phyloP scores from a whole-genome alignment of 2,113 vertebrate genomes.

The Indri indri region DNA sequence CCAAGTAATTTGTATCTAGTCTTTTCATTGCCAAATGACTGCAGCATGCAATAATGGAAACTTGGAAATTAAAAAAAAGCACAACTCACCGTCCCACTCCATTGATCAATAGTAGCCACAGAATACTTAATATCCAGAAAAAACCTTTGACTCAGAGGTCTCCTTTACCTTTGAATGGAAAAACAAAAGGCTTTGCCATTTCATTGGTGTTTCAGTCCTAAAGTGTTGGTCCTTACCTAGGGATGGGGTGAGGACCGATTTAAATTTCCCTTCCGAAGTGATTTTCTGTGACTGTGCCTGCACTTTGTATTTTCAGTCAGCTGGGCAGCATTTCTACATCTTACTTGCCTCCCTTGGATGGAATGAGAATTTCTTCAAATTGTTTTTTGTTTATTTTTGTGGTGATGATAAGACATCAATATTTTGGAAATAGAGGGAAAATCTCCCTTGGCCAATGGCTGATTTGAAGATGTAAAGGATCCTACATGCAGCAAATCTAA shows the following conservation, averaged over 20 bases:
- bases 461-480: background rate
- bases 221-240: background rate
- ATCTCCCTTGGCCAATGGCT: no score
- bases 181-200: background rate
- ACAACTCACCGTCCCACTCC: background rate
- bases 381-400: conserved; percentile 18
- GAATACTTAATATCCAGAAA: background rate
- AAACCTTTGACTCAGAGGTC: background rate
- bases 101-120: background rate
- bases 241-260: background rate
- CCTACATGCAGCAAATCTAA: background rate
- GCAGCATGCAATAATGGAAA: background rate
- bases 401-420: background rate
- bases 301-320: background rate
- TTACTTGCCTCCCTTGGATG: background rate
- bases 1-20: background rate
- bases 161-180: background rate
- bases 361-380: background rate
- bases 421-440: no score
- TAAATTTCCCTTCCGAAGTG: background rate
- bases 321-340: background rate
- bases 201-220: background rate
- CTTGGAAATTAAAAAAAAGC: background rate
- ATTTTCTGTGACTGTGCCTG: background rate
- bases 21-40: background rate